A percentile compares a stretch with the other conserved stretches of the same genome.
phyloP scores from a whole-genome alignment of 2,113 vertebrate species.

The human (Homo sapiens) region DNA sequence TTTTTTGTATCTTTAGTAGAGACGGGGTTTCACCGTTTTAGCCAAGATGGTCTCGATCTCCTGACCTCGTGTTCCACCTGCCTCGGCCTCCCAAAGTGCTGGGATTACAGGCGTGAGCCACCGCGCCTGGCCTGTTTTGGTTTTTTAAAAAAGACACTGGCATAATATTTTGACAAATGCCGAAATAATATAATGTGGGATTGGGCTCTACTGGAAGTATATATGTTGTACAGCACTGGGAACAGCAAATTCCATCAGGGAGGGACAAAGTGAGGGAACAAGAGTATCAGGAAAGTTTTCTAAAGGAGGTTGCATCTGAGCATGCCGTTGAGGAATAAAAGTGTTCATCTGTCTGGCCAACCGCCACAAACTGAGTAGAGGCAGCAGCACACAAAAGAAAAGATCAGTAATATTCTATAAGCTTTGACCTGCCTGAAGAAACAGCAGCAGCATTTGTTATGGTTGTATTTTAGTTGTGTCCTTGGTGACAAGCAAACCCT shows the following conservation, averaged over 20 bases:
- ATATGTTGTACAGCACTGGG: neutral
- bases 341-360: neutral
- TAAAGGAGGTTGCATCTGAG: neutral
- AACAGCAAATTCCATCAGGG: neutral
- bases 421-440: neutral
- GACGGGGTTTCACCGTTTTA: no score
- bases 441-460: fast-evolving
- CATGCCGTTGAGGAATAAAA: neutral
- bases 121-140: neutral
- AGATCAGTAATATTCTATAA: fast-evolving
- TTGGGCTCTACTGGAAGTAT: neutral
- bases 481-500: neutral
- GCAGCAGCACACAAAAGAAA: fast-evolving
- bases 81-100: no score
- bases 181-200: neutral
- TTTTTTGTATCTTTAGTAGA: no score
- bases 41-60: no score
- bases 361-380: neutral
- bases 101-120: no score
- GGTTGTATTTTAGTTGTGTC: neutral
- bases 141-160: neutral
- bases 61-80: no score
- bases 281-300: neutral
- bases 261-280: neutral
- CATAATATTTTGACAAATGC: neutral